Evolutionary conservation across 2,113 vertebrate species (phyloP).

Genomic region (Condylura cristata): DNA sequence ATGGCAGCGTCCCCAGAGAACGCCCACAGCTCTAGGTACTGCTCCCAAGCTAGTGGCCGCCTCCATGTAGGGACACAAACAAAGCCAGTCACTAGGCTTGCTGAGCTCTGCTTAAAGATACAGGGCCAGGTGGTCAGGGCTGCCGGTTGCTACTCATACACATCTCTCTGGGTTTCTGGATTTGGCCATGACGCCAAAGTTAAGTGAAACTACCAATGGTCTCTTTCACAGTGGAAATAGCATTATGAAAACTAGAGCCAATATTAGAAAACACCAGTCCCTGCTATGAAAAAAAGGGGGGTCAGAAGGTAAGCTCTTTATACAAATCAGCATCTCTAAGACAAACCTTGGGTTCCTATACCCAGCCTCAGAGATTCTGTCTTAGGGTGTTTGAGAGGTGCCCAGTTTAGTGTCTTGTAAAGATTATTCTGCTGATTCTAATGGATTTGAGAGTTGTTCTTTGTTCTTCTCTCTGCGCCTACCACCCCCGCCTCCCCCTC

Average conservation of each 20-base stretch:
- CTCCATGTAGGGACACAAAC: background rate
- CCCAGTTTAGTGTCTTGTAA: background rate
- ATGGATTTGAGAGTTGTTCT: background rate
- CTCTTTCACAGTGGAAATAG: background rate
- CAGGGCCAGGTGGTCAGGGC: background rate
- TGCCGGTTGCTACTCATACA: background rate
- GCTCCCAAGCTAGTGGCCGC: slow-evolving; percentile 42
- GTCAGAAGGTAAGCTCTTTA: background rate
- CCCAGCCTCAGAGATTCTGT: background rate
- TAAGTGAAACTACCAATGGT: background rate
- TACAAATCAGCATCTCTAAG: background rate
- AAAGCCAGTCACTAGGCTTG: background rate
- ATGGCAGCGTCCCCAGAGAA: slow-evolving; percentile 65
- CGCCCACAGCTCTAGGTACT: slow-evolving; percentile 32
- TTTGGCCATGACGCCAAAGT: background rate
- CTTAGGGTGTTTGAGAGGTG: background rate
- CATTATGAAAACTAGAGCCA: background rate
- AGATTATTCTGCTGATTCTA: background rate
- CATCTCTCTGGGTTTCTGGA: background rate
- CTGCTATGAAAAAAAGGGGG: background rate
- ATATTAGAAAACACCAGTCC: background rate
- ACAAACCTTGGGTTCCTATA: background rate
- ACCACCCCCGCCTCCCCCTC: too few relatives aligned
- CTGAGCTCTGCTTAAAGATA: background rate
- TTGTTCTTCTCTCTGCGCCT: background rate